phyloP scores from a whole-genome alignment of 2,113 vertebrate genomes.

The Petroica traversi region DNA sequence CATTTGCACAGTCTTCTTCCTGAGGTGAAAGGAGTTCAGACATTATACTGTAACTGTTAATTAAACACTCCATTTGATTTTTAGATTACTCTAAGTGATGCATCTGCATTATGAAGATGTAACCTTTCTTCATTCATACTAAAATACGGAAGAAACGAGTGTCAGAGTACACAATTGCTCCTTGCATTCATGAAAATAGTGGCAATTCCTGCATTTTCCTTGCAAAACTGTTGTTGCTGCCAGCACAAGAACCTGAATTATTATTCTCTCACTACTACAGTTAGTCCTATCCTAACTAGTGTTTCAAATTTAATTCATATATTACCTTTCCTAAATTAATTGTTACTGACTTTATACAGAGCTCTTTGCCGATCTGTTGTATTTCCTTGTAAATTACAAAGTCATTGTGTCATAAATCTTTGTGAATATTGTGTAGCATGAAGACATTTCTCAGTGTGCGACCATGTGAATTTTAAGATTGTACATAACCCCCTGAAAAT shows the following conservation, averaged over 20 bases:
- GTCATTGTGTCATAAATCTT: conserved; percentile 17
- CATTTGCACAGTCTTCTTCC: conserved; percentile 37
- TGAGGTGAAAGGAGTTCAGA: conserved; percentile 42
- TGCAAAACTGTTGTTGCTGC: neutral
- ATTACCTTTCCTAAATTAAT: neutral
- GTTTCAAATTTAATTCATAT: conserved; percentile 28
- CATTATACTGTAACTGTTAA: conserved; percentile 51
- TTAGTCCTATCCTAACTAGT: neutral
- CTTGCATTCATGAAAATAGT: neutral
- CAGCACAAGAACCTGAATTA: neutral
- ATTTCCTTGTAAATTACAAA: conserved; percentile 34
- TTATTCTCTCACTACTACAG: neutral
- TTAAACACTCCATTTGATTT: conserved; percentile 64
- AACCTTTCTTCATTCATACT: conserved; percentile 48
- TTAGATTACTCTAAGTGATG: conserved; percentile 27
- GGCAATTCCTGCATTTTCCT: neutral
- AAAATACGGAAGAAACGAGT: neutral
- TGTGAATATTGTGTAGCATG: neutral
- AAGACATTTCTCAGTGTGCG: neutral
- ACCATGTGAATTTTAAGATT: neutral
- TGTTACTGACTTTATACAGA: neutral
- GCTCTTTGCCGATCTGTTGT: conserved; percentile 15
- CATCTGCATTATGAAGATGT: conserved; percentile 33
- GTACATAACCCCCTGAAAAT: neutral
- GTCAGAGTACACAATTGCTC: neutral